phyloP scores from a whole-genome alignment of 2,888 invertebrate species.

The Hypomecis punctinalis region DNA sequence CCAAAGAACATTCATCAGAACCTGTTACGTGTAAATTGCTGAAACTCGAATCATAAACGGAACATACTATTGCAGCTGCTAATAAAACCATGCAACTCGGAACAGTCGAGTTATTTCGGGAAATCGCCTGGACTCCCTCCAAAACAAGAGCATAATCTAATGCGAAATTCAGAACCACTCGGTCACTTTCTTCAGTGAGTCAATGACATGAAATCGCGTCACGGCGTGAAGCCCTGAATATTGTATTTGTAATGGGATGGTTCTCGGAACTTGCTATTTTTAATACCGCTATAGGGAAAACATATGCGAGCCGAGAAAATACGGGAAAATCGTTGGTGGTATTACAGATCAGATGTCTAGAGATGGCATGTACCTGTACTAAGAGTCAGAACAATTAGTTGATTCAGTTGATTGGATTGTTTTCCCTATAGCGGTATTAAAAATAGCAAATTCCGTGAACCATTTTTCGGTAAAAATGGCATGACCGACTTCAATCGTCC shows the following conservation, averaged over 20 bases:
- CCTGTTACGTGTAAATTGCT: constrained; percentile 5
- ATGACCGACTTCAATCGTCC: no score
- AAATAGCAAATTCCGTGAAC: constrained; percentile 63
- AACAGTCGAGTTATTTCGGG: constrained; percentile 77
- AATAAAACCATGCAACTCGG: constrained; percentile 72
- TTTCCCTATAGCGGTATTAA: constrained; percentile 37
- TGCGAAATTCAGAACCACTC: constrained; percentile 70
- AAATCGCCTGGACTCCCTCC: constrained; percentile 80
- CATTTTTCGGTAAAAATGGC: no score
- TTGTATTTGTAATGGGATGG: constrained; percentile 42
- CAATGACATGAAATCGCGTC: constrained; percentile 69
- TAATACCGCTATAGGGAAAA: constrained; percentile 37
- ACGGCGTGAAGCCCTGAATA: constrained; percentile 43
- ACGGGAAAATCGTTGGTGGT: constrained; percentile 35
- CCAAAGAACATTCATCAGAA: constrained; percentile 4
- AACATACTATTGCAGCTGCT: constrained; percentile 63
- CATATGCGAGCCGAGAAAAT: constrained; percentile 43
- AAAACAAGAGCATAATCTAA: constrained; percentile 61
- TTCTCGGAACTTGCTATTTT: constrained; percentile 63
- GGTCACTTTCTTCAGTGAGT: constrained; percentile 79
- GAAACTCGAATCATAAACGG: constrained; percentile 47
- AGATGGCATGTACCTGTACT: no score
- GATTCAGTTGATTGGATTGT: no score
- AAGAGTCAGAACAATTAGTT: no score
- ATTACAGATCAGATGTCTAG: no score